phyloP scores from a whole-genome alignment of 2,113 vertebrate species.

The Orycteropus afer region DNA sequence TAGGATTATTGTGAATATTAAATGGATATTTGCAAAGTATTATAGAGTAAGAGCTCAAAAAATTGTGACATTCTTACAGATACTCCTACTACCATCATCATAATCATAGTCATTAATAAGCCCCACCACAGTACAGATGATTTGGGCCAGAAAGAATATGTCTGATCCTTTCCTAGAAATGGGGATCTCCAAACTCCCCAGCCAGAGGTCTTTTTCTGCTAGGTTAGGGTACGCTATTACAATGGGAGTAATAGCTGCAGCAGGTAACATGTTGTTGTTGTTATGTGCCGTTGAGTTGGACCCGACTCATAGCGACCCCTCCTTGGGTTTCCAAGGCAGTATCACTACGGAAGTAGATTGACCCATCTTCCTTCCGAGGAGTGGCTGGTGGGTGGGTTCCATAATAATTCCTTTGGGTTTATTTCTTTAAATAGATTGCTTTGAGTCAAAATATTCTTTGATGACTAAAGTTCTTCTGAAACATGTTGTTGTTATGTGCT shows the following conservation, averaged over 20 bases:
- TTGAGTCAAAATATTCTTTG: slow-evolving; percentile 21
- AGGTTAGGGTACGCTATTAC: not conserved
- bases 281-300: too few species aligned
- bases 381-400: too few species aligned
- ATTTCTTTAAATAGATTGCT: not conserved
- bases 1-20: slow-evolving; percentile 19
- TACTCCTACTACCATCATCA: not conserved
- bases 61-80: not conserved
- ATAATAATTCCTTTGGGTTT: not conserved
- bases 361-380: too few species aligned
- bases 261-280: not conserved
- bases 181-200: not conserved
- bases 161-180: not conserved
- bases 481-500: too few species aligned
- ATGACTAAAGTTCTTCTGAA: slow-evolving; percentile 31
- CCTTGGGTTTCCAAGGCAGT: too few species aligned
- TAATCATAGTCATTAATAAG: not conserved
- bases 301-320: too few species aligned
- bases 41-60: slow-evolving; percentile 38
- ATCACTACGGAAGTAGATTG: too few species aligned
- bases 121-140: not conserved
- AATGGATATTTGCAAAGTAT: slow-evolving; percentile 15
- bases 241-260: not conserved
- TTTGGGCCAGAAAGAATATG: not conserved
- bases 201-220: not conserved